A percentile compares a stretch with the other conserved stretches of the same genome.
These are phyloP conservation scores for Tolmerus cingulatus DNA, from an alignment of 2,888 invertebrate genomes.

Conservation along the genomic window DNA sequence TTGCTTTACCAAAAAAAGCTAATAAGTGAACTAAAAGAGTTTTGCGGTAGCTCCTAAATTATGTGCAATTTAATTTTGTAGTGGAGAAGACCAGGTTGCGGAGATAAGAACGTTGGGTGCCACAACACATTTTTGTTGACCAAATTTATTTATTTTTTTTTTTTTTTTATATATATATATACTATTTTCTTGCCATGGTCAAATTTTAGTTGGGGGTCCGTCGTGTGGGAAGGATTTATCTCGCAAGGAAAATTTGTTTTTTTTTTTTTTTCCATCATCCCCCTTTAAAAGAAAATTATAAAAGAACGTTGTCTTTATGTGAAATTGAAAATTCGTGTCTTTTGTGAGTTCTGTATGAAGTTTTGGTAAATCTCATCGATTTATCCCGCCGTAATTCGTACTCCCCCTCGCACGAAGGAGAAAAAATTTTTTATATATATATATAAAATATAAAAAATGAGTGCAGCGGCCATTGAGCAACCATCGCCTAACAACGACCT, in stretches of 20 bases:
- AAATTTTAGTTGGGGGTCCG: not conserved
- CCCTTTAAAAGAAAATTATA: not conserved
- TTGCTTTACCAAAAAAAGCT: not conserved
- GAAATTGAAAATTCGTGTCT: not conserved
- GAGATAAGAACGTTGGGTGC: not conserved
- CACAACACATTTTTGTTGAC: constrained; percentile 7
- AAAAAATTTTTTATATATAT: not conserved
- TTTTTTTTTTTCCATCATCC: too few species aligned
- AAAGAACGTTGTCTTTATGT: not conserved
- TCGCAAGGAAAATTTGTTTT: not conserved
- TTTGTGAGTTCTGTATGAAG: not conserved
- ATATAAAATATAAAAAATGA: not conserved
- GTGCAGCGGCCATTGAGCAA: constrained; percentile 40
- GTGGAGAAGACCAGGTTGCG: not conserved
- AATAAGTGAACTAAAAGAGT: not conserved
- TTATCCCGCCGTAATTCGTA: not conserved
- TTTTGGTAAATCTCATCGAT: constrained; percentile 8
- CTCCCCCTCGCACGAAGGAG: not conserved
- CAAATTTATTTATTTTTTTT: not conserved
- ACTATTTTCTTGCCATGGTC: not conserved
- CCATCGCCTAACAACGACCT: constrained; percentile 40
- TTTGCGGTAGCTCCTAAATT: not conserved
- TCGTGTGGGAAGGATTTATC: not conserved
- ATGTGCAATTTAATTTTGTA: constrained; percentile 6
- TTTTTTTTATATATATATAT: too few species aligned